Evolutionary conservation across 2,797 vertebrate genomes (phyloP), one percentile per base, ranked within the genome.

Genomic region (Microchirus variegatus): DNA sequence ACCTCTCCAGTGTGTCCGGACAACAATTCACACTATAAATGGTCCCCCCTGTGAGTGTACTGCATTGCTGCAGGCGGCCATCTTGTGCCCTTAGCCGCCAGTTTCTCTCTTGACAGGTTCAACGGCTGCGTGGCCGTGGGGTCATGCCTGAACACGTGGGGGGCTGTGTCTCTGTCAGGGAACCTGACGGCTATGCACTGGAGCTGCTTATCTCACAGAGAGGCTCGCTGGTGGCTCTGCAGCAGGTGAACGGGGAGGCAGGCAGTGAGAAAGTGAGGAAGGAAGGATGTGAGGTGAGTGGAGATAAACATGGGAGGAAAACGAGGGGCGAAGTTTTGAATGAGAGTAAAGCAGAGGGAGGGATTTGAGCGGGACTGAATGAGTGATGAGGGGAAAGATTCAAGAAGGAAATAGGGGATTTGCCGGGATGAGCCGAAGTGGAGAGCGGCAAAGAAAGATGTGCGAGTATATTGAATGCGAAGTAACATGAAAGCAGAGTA

Each of bases 61-160:
- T 3, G 50, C 59, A 64, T 72, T 50, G 78, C 63, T 40, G 18
- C 68, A 57, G 58, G 84, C 63, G 79, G 81, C 87, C 86, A 81
- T 85, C 72, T 75, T 80, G 62, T 63, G 77, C 80, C 70, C 77
- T 50, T 53, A 83, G 75, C 80, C 35, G 51, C 81, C 79, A 69
- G 75, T 80, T 83, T 76, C 72, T 73, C 75, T 47, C 59, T 89
- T 89, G 88, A 89, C 88, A 86, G 73, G 83, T 89, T 87, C 79
- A 78, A 67, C 75, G 73, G 65, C 75, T 64, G 86, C 70, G 67
- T 54, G 74, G 63, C 78, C 72, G 72, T 59, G 78, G 86, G 86
- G 90, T 86, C 86, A 85, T 11, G 73, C 61, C 73, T 82, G 68
- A 85, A 81, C 86, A 88, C 63, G 75, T 42, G 53, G 77, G 53